These are phyloP conservation scores for Bombus confusus DNA, from an alignment of 1,140 invertebrate species.

Conservation along the genomic window DNA sequence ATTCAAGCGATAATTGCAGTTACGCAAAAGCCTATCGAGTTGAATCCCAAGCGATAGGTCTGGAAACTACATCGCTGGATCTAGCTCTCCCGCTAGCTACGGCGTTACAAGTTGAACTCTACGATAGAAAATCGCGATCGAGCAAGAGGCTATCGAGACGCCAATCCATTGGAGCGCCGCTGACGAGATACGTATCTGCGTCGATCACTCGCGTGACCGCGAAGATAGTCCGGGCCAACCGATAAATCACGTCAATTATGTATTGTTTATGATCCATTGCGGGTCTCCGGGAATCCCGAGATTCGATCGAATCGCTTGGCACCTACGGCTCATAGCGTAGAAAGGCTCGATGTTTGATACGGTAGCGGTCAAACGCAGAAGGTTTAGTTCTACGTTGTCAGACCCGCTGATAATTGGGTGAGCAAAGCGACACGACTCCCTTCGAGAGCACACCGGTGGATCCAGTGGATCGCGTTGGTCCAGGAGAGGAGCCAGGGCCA, in stretches of 20 bases:
- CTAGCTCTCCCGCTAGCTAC: neutral
- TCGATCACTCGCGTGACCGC: conserved; percentile 70
- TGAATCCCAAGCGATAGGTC: neutral
- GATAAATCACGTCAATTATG: conserved; percentile 81
- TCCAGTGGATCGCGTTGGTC: conserved; percentile 34
- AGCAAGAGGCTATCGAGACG: neutral
- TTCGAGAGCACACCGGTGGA: conserved; percentile 14
- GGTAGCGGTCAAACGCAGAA: conserved; percentile 8
- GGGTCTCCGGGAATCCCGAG: conserved; percentile 6
- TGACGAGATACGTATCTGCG: conserved; percentile 39
- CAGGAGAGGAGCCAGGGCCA: conserved; percentile 47
- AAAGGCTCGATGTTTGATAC: conserved; percentile 26
- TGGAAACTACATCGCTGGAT: neutral
- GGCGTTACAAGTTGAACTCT: neutral
- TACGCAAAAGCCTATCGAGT: conserved; percentile 7
- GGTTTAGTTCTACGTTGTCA: conserved; percentile 66
- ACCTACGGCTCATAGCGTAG: conserved; percentile 21
- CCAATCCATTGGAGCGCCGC: neutral
- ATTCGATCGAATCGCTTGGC: conserved; percentile 37
- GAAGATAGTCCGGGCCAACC: conserved; percentile 40
- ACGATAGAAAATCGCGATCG: conserved; percentile 4
- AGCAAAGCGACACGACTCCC: conserved; percentile 75
- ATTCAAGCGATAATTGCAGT: conserved; percentile 9
- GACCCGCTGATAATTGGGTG: conserved; percentile 79
- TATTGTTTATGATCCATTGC: conserved; percentile 78